These are phyloP conservation scores for Phoebastria nigripes DNA, from an alignment of 2,797 vertebrate species.

Conservation along the genomic window DNA sequence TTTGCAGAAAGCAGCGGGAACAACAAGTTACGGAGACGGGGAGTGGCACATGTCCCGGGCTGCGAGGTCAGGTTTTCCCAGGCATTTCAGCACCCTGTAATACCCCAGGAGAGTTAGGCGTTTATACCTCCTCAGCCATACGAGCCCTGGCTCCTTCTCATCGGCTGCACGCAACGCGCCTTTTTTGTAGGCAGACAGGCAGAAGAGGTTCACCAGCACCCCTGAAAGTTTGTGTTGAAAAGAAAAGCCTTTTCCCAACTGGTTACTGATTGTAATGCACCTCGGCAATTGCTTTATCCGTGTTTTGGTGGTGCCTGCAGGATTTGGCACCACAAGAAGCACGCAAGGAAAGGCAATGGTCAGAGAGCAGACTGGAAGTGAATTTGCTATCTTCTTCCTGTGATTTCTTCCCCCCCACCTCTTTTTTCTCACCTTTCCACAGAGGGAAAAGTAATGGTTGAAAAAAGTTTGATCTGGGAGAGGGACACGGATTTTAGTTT, in stretches of 20 bases:
- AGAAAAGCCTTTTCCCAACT: neutral
- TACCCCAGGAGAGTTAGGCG: fast-evolving
- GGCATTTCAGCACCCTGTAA: neutral
- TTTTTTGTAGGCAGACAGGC: neutral
- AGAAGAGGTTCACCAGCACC: neutral
- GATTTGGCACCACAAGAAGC: neutral
- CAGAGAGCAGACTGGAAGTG: neutral
- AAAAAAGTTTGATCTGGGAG: neutral
- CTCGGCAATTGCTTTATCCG: fast-evolving
- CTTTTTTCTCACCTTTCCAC: neutral
- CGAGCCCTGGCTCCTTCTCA: fast-evolving
- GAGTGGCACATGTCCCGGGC: fast-evolving
- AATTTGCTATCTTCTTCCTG: neutral
- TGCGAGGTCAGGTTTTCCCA: neutral
- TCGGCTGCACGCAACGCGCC: neutral
- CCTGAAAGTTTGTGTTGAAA: neutral
- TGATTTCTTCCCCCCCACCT: neutral
- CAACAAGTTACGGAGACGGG: fast-evolving
- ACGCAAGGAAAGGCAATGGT: fast-evolving
- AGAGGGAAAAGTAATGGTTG: neutral
- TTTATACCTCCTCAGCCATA: fast-evolving
- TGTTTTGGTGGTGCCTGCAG: neutral
- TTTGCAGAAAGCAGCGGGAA: neutral
- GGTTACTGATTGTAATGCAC: neutral
- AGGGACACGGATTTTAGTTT: neutral